These are phyloP conservation scores for Salvelinus fontinalis DNA, from an alignment of 2,113 vertebrate species.

Conservation along the genomic window DNA sequence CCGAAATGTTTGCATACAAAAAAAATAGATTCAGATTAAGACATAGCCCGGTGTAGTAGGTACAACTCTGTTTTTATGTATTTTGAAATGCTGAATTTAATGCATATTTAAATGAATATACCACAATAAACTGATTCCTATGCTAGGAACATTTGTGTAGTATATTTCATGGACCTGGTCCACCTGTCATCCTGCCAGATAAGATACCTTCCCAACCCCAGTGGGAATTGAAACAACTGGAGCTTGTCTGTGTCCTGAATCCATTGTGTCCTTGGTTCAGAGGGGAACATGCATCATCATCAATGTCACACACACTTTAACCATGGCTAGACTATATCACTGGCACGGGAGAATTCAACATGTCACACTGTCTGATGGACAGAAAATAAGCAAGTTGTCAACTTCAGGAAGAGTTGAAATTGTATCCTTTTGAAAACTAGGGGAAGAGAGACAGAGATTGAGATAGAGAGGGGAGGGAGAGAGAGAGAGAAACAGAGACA, in stretches of 20 bases:
- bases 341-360: neutral
- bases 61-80: neutral
- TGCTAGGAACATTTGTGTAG: neutral
- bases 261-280: neutral
- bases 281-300: neutral
- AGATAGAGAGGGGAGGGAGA: neutral
- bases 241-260: constrained; percentile 4
- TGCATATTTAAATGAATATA: neutral
- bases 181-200: neutral
- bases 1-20: too few relatives aligned
- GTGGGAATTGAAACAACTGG: neutral
- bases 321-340: neutral
- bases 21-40: too few relatives aligned
- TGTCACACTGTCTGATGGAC: neutral
- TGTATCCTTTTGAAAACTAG: neutral
- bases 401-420: neutral
- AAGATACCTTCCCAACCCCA: neutral
- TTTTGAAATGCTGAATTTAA: neutral
- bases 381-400: neutral
- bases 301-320: neutral
- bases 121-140: neutral
- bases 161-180: neutral
- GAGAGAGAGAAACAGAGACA: neutral
- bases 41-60: too few relatives aligned
- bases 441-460: neutral